Base-by-base conservation (phyloP, 2,888 invertebrate genomes). In the Drosophila acutilabella region DNA sequence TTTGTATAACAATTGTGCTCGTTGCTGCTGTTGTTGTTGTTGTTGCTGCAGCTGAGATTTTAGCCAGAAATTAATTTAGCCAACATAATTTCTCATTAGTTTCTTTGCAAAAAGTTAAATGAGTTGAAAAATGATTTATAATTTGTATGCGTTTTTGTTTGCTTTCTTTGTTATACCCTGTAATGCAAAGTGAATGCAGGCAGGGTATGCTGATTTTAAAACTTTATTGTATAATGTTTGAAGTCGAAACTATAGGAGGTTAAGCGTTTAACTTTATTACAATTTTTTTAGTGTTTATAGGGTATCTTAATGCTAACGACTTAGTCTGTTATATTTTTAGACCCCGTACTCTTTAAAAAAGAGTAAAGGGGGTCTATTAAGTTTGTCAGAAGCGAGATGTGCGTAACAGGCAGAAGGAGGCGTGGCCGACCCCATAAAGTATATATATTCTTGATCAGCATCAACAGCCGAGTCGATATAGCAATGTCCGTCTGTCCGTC, bases 111-210 rank as follows among this genome's bases (percentile, higher is more conserved):
- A 70, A 70, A 77, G 81, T 85, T 86, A 80, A 84, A 84, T 89
- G 83, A 80, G 74, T 83, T 88, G 84, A 64, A 78, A 88, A 87
- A 73, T 89, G 69, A 88, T 76, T 78, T 83, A 88, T 73, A 81
- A 66, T 66, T 72, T 74, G 42, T 50, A 40, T n/a, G 33, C 47
- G 30, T 26, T 30, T 2, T 18, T 36, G 4, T 36, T 18, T 13
- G 13, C 13, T 20, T 13, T 20, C 5, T 11, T 13, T 16, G 0
- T 11, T 11, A 67, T 78, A 64, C 74, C 60, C 78, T 67, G 44
- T 45, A 64, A 4, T 5, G 11, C 14, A 11, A 8, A 18, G n/a
- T 0, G 2, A 6, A 0, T 13, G 16, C 10, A 20, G 1, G 11
- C 10, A 1, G 26, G 38, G 20, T 40, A 40, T 16, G 7, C 2